These are phyloP conservation scores for Orientallactaga sibirica DNA, from an alignment of 2,797 vertebrate species.

Conservation along the genomic window DNA sequence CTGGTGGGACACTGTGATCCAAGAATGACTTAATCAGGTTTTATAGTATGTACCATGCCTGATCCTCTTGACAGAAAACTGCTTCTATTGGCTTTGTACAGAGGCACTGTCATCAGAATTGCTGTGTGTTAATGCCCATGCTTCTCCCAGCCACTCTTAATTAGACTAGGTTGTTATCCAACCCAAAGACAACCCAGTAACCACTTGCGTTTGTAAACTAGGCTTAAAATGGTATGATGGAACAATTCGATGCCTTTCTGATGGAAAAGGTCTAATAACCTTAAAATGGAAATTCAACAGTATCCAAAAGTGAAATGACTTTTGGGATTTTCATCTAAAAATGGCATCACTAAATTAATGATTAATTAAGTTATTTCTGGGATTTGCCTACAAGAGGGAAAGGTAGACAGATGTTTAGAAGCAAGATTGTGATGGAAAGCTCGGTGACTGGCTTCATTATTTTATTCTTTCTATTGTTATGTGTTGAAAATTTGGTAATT, in stretches of 20 bases:
- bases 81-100: not conserved
- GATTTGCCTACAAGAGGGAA: not conserved
- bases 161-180: not conserved
- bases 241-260: not conserved
- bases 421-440: not conserved
- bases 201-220: not conserved
- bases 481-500: not conserved
- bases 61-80: not conserved
- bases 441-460: not conserved
- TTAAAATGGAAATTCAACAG: constrained; percentile 18
- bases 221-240: not conserved
- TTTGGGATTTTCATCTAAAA: constrained; percentile 24
- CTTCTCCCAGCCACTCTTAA: not conserved
- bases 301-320: constrained; percentile 32
- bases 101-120: not conserved
- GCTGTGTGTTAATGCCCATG: not conserved
- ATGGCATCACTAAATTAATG: not conserved
- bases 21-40: not conserved
- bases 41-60: not conserved
- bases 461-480: constrained; percentile 8
- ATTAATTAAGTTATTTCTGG: not conserved
- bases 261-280: not conserved
- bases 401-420: not conserved
- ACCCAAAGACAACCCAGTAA: not conserved
- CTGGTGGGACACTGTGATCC: not conserved